phyloP scores from a whole-genome alignment of 2,113 vertebrate species.

The Gasterosteus nipponicus region DNA sequence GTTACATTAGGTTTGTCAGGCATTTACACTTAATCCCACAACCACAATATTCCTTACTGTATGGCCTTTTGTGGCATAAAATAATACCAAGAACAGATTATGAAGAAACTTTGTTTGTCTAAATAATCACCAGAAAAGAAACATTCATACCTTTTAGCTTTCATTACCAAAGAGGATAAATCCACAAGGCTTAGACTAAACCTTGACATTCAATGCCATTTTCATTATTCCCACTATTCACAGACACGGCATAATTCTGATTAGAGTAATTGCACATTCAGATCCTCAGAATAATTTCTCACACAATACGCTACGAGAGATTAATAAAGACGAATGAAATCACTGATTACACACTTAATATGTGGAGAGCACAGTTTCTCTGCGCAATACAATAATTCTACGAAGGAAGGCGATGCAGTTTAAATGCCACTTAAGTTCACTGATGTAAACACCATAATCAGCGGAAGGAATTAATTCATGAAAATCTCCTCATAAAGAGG shows the following conservation, averaged over 20 bases:
- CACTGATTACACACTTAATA: slow-evolving; percentile 53
- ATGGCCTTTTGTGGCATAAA: not conserved
- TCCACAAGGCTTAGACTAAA: slow-evolving; percentile 18
- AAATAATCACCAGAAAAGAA: slow-evolving; percentile 1
- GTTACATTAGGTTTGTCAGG: not conserved
- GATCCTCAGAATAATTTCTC: slow-evolving; percentile 58
- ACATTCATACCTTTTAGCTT: not conserved
- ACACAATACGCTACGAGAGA: slow-evolving; percentile 61
- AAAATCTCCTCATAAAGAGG: not conserved
- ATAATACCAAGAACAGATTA: slow-evolving; percentile 1
- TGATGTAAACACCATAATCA: slow-evolving; percentile 36
- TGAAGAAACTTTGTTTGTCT: not conserved
- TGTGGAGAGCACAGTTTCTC: slow-evolving; percentile 30
- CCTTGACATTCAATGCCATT: slow-evolving; percentile 17
- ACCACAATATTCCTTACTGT: not conserved
- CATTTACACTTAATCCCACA: not conserved
- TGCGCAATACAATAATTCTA: slow-evolving; percentile 11
- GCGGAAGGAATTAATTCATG: slow-evolving; percentile 17
- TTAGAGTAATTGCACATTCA: slow-evolving; percentile 61
- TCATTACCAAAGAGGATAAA: slow-evolving; percentile 1
- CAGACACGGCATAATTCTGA: slow-evolving; percentile 27
- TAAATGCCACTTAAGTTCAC: slow-evolving; percentile 30
- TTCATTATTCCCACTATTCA: slow-evolving; percentile 60
- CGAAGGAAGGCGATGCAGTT: slow-evolving; percentile 11
- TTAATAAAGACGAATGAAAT: slow-evolving; percentile 55